phyloP scores from a whole-genome alignment of 2,113 vertebrate species.

The Phainopepla nitens region DNA sequence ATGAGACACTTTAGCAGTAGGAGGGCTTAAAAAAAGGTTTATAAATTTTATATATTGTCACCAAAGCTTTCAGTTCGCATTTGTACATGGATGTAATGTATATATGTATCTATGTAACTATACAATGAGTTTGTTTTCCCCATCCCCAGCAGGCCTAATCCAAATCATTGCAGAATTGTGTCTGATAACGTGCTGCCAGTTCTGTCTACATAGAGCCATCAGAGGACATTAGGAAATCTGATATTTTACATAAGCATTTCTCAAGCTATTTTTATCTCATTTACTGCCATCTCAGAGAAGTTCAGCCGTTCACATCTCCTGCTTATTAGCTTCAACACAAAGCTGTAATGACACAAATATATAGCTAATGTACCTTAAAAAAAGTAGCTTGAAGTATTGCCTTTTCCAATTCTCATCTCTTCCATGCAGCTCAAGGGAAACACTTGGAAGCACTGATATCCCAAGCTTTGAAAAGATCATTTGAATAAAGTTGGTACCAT shows the following conservation, averaged over 20 bases:
- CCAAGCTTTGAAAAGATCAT: background rate
- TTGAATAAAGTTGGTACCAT: background rate
- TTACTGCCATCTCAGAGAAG: background rate
- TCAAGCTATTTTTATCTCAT: background rate
- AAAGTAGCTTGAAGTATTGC: background rate
- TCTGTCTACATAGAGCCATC: background rate
- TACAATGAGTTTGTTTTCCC: background rate
- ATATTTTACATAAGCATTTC: background rate
- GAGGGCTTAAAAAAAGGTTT: background rate
- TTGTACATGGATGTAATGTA: accelerated
- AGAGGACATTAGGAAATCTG: background rate
- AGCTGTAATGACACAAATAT: background rate
- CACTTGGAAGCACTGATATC: background rate
- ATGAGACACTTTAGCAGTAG: background rate
- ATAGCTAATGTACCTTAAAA: background rate
- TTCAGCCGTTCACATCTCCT: background rate
- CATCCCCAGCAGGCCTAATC: background rate
- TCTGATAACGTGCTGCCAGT: background rate
- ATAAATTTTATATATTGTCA: background rate
- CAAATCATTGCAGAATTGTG: background rate
- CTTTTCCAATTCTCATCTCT: background rate
- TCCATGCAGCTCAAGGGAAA: background rate
- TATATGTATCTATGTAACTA: background rate
- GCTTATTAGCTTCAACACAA: background rate
- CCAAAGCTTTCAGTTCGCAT: background rate